Base-by-base conservation (phyloP, 1,140 invertebrate genomes). In the Zaprionus camerounensis region DNA sequence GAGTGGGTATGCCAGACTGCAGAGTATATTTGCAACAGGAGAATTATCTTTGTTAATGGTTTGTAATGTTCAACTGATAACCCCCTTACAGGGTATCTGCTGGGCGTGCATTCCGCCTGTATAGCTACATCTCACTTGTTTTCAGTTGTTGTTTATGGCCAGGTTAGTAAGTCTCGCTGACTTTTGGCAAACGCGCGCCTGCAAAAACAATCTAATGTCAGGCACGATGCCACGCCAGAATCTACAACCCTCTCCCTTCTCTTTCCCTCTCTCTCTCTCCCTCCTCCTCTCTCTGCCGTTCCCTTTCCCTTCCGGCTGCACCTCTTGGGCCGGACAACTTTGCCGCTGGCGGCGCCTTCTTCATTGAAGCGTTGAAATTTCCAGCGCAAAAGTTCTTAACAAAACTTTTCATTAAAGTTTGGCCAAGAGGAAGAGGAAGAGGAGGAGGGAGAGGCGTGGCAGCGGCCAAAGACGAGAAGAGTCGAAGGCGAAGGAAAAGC, bases 321-420 rank as follows among this genome's bases (percentile, higher is more conserved):
- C 46, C 46, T 22, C 46, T 13, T 44, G 15, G 15, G 41, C 11
- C 46, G 17, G 20, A 34, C 17, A 51, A 51, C 20, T 51, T 51
- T 31, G n/a, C 17, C 51, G 24, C 55, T 9, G 17, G 36, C 34
- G 55, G 56, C 57, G 64, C 76, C 67, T 80, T 83, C 76, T 80
- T 88, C 76, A 88, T 81, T 88, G 68, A 88, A 90, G 84, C 84
- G 84, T 88, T 88, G 85, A 88, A 88, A 86, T 91, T 91, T 86
- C 75, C 80, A 91, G 86, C 84, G 80, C 70, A 79, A 71, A 91
- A 91, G 78, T 91, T 91, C 74, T 91, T 81, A 83, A 85, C 79
- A 87, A 91, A 91, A 91, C 82, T 91, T 91, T 91, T 91, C 80
- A 91, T 91, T 91, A 87, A 91, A 91, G 87, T 91, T 91, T 78